Conservation (phyloP, 2,113 vertebrate genomes). For the Dryoscopus gambensis region DNA sequence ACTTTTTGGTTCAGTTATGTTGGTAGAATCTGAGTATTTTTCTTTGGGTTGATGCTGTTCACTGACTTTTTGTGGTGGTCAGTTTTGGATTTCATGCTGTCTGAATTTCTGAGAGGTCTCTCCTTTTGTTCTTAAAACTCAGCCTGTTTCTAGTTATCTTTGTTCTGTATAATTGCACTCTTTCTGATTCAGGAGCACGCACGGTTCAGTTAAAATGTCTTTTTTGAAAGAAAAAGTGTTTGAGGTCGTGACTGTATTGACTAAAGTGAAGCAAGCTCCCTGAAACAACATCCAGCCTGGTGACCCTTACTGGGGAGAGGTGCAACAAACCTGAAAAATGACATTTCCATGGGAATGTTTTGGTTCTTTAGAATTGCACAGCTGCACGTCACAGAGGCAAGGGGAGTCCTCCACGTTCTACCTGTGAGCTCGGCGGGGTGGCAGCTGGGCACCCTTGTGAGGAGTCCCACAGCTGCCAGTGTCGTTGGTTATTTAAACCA, state of each 20-base stretch:
- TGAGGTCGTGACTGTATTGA: background rate
- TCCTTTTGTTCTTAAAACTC: background rate
- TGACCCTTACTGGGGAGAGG: background rate
- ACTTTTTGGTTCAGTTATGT: background rate
- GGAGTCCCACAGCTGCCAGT: background rate
- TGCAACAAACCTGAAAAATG: background rate
- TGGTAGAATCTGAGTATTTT: background rate
- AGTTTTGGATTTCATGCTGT: background rate
- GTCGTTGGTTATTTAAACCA: background rate
- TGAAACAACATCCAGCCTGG: background rate
- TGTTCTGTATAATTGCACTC: background rate
- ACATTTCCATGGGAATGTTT: background rate
- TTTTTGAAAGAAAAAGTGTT: background rate
- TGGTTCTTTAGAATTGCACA: background rate
- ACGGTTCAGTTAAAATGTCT: background rate
- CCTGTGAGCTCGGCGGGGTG: rapidly evolving
- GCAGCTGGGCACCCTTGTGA: background rate
- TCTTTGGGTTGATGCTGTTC: background rate
- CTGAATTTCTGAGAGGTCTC: background rate
- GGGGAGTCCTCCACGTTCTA: rapidly evolving
- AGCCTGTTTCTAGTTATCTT: background rate
- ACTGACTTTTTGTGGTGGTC: background rate
- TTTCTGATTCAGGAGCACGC: background rate
- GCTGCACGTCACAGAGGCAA: background rate
- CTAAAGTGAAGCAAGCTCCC: background rate